A percentile compares a stretch with the other conserved stretches of the same genome.
phyloP scores from a whole-genome alignment of 1,140 invertebrate genomes.

The Ruditapes philippinarum region DNA sequence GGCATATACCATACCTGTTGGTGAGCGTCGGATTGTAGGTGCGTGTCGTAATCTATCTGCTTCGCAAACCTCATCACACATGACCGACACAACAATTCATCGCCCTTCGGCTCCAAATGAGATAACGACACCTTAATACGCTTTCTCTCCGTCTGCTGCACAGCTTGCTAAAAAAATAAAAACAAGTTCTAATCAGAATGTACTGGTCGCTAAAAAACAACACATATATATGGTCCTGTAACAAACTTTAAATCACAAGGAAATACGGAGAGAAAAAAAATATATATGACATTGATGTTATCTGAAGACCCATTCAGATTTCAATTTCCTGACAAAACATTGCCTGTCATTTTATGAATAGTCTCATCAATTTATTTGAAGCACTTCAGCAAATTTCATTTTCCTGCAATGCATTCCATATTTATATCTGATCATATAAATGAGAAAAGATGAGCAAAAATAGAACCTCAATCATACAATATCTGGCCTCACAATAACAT shows the following conservation, averaged over 20 bases:
- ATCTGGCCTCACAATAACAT: no score
- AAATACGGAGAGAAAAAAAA: no score
- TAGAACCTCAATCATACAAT: no score
- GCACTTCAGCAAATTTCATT: no score
- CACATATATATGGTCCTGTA: no score
- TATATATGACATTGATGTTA: no score
- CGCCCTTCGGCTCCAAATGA: conserved; percentile 34
- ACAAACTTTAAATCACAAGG: no score
- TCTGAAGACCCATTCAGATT: not conserved
- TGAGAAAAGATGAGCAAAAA: no score
- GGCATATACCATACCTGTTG: conserved; percentile 55
- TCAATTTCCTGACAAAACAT: not conserved
- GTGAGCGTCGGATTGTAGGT: conserved; percentile 53
- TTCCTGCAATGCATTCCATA: no score
- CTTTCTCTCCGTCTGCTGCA: not conserved
- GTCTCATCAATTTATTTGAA: no score
- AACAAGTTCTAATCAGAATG: not conserved
- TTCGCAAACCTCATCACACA: conserved; percentile 62
- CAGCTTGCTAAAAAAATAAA: conserved; percentile 16
- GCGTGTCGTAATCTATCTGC: conserved; percentile 59
- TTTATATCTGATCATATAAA: no score
- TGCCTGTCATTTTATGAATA: not conserved
- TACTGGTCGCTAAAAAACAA: no score
- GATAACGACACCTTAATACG: conserved; percentile 37
- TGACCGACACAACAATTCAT: conserved; percentile 60